Evolutionary conservation across 2,113 vertebrate species (phyloP).

Genomic region (Pongo abelii): DNA sequence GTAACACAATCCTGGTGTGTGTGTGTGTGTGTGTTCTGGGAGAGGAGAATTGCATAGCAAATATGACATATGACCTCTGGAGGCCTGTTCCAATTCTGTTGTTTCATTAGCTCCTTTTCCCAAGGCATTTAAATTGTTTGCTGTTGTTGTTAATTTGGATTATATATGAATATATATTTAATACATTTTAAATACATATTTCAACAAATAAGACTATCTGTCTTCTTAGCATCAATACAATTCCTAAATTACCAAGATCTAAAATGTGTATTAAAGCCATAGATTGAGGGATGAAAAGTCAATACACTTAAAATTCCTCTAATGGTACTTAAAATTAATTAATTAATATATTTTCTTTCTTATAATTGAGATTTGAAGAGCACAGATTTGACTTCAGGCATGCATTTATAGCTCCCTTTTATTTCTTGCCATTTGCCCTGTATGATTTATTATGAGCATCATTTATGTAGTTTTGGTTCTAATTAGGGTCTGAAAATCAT

Average conservation of each 20-base stretch:
- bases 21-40: not conserved
- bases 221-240: not conserved
- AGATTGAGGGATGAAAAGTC: not conserved
- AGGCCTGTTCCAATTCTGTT: not conserved
- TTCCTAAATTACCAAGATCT: not conserved
- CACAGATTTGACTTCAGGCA: not conserved
- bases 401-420: not conserved
- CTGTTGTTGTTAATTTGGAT: not conserved
- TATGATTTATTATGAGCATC: not conserved
- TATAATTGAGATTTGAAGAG: not conserved
- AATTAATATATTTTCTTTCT: not conserved
- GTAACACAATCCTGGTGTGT: accelerated
- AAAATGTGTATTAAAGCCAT: not conserved
- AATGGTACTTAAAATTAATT: not conserved
- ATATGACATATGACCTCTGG: not conserved
- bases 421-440: not conserved
- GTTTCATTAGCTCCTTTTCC: not conserved
- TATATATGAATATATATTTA: not conserved
- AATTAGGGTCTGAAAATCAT: not conserved
- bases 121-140: not conserved
- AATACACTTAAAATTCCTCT: not conserved
- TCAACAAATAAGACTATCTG: not conserved
- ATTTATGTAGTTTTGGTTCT: constrained; percentile 48
- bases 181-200: not conserved
- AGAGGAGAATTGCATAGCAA: not conserved